These are phyloP conservation scores for Galeopsomyia nigrocyanea DNA, from an alignment of 2,888 invertebrate genomes.

Conservation along the genomic window DNA sequence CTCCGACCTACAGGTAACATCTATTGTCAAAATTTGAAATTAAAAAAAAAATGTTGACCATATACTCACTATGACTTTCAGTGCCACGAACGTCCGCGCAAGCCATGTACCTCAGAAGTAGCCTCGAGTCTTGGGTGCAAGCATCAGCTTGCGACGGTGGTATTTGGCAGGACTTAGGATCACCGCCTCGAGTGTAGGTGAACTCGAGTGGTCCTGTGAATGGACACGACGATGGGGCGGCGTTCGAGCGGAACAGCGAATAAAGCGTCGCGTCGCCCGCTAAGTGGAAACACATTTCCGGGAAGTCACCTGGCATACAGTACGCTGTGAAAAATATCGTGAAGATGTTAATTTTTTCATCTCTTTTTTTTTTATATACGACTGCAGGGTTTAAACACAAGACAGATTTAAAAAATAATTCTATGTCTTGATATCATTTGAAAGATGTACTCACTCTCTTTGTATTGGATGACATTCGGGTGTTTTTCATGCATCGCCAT, in stretches of 20 bases:
- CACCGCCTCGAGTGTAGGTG: slow-evolving; percentile 82
- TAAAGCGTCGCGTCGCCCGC: slow-evolving; percentile 81
- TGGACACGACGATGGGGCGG: slow-evolving; percentile 82
- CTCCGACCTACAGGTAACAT: no score
- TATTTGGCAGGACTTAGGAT: slow-evolving; percentile 77
- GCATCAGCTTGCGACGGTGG: slow-evolving; percentile 85
- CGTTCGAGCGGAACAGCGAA: slow-evolving; percentile 82
- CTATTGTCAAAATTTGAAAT: no score
- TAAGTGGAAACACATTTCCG: slow-evolving; percentile 76
- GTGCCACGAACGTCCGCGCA: slow-evolving; percentile 84
- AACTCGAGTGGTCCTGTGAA: slow-evolving; percentile 87
- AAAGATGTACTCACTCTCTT: slow-evolving; percentile 81
- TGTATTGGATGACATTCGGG: slow-evolving; percentile 83
- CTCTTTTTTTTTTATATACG: no score
- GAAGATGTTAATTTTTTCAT: slow-evolving; percentile 3
- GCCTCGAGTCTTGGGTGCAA: slow-evolving; percentile 85
- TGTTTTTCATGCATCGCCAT: slow-evolving; percentile 84
- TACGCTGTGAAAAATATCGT: slow-evolving; percentile 48
- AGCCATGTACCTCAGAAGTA: slow-evolving; percentile 86
- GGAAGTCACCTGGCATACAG: slow-evolving; percentile 60
- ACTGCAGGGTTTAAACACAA: no score
- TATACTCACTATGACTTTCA: slow-evolving; percentile 79
- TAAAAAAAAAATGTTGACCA: no score
- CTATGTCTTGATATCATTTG: no score
- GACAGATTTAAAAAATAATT: no score